Conservation (phyloP, 2,888 invertebrate species). For the Aelia acuminata region DNA sequence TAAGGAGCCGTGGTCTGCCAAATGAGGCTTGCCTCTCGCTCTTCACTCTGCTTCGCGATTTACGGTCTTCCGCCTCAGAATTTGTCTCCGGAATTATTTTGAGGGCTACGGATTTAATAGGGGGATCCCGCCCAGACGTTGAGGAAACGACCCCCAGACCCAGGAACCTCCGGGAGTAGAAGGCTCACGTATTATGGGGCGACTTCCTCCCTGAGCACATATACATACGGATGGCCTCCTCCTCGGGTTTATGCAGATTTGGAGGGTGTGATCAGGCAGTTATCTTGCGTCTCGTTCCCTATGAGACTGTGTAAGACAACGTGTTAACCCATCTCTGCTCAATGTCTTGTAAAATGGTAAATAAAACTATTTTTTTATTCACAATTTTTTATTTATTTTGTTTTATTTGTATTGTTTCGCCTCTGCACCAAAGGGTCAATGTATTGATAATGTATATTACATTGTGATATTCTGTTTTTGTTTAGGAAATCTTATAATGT, state of each 20-base stretch:
- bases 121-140: conserved; percentile 55
- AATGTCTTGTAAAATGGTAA: neutral
- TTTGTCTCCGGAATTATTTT: conserved; percentile 60
- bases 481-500: too few relatives aligned
- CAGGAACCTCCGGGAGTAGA: neutral
- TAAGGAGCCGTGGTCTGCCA: conserved; percentile 51
- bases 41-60: conserved; percentile 33
- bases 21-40: conserved; percentile 48
- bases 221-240: conserved; percentile 47
- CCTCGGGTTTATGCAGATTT: conserved; percentile 45
- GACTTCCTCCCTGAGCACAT: conserved; percentile 25
- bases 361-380: neutral
- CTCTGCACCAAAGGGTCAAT: too few relatives aligned
- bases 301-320: conserved; percentile 23
- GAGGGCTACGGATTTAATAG: conserved; percentile 57
- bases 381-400: too few relatives aligned
- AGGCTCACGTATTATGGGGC: conserved; percentile 31
- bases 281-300: conserved; percentile 13
- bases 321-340: neutral
- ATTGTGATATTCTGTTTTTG: too few relatives aligned
- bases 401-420: too few relatives aligned
- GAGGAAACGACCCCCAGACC: neutral
- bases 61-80: conserved; percentile 43
- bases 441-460: too few relatives aligned
- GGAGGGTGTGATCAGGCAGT: conserved; percentile 36